Conservation (phyloP, 2,888 invertebrate genomes). For the Chrysina gloriosa region DNA sequence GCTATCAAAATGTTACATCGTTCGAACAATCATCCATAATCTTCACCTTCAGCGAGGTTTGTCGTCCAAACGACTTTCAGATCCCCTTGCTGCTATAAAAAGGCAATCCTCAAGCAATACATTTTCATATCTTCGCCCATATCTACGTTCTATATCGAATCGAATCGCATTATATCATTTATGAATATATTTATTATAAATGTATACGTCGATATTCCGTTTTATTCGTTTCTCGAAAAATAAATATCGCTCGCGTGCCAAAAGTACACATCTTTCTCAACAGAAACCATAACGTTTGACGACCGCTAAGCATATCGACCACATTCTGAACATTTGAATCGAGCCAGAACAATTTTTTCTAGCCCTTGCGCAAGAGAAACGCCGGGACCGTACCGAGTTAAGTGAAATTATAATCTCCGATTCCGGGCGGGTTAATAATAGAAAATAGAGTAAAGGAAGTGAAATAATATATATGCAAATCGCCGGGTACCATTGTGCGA, state of each 20-base stretch:
- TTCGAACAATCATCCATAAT: too few species aligned
- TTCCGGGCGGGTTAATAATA: slow-evolving; percentile 16
- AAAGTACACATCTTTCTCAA: slow-evolving; percentile 23
- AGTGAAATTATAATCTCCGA: slow-evolving; percentile 35
- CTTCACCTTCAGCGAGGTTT: too few species aligned
- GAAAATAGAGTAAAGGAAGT: slow-evolving; percentile 37
- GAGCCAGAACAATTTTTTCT: slow-evolving; percentile 2
- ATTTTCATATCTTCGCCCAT: not conserved
- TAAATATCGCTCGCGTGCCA: slow-evolving; percentile 20
- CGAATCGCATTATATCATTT: slow-evolving; percentile 1
- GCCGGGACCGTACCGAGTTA: slow-evolving; percentile 9
- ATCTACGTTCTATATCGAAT: not conserved
- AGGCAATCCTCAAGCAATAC: not conserved
- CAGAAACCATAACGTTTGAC: slow-evolving; percentile 7
- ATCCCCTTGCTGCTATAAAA: not conserved
- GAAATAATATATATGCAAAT: slow-evolving; percentile 43
- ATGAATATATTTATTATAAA: slow-evolving; percentile 14
- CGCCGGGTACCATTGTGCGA: slow-evolving; percentile 8
- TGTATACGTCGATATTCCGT: slow-evolving; percentile 1
- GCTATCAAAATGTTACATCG: too few species aligned
- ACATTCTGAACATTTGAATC: slow-evolving; percentile 8
- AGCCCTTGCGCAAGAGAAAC: not conserved
- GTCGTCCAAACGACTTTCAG: too few species aligned
- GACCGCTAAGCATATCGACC: slow-evolving; percentile 18
- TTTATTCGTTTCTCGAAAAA: not conserved